These are phyloP conservation scores for Clarias laeviceps DNA, from an alignment of 2,797 vertebrate species.

Conservation along the genomic window DNA sequence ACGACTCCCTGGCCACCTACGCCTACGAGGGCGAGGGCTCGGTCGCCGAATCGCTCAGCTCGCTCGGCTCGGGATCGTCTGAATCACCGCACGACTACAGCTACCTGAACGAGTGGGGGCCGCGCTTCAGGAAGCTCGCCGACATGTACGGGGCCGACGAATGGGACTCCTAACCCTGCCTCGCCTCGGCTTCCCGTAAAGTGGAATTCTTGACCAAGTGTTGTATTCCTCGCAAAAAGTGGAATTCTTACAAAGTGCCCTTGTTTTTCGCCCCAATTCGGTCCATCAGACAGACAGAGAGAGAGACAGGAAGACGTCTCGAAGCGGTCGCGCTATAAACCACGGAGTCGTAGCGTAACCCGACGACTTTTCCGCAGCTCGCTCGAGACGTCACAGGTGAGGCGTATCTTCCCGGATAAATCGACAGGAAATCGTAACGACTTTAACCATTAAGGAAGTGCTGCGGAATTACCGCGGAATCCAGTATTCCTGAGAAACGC, in stretches of 20 bases:
- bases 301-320: slow-evolving; percentile 3
- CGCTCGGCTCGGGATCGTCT: slow-evolving; percentile 84
- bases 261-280: slow-evolving; percentile 43
- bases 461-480: background rate
- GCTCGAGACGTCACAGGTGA: slow-evolving; percentile 14
- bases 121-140: slow-evolving; percentile 90
- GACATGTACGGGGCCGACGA: slow-evolving; percentile 90
- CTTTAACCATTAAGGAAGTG: background rate
- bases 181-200: background rate
- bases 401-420: slow-evolving; percentile 35
- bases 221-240: slow-evolving; percentile 46
- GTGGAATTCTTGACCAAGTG: slow-evolving; percentile 26
- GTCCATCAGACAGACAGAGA: slow-evolving; percentile 22
- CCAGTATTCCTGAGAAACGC: background rate
- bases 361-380: background rate
- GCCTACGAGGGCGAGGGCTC: slow-evolving; percentile 94
- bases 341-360: background rate
- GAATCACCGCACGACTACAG: slow-evolving; percentile 91
- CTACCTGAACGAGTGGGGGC: slow-evolving; percentile 96
- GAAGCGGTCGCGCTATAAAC: background rate
- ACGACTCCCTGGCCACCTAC: slow-evolving; percentile 96
- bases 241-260: slow-evolving; percentile 58
- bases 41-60: slow-evolving; percentile 90
- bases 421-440: background rate
- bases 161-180: slow-evolving; percentile 81